A percentile compares a stretch with the other conserved stretches of the same genome.
Evolutionary conservation across 1,140 invertebrate genomes (phyloP).

Genomic region (Drosophila pallidifrons): DNA sequence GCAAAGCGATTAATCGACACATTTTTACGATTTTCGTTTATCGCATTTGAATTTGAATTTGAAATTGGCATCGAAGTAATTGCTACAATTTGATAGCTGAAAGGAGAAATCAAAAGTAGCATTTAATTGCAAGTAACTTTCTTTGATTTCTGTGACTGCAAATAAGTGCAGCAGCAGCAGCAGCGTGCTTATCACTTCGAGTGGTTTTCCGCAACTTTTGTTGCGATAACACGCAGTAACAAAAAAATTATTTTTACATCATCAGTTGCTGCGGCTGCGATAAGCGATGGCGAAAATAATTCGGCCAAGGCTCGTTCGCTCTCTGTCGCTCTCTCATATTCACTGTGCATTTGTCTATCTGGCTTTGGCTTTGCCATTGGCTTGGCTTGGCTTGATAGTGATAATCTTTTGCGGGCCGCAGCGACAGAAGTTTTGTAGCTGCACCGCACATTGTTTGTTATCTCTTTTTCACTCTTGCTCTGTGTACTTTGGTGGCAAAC

Average conservation of each 20-base stretch:
- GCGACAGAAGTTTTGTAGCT: constrained; percentile 56
- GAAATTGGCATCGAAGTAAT: neutral
- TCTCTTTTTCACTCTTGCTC: constrained; percentile 49
- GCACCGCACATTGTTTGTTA: constrained; percentile 69
- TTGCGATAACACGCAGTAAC: constrained; percentile 28
- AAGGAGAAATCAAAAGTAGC: no score
- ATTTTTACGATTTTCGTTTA: neutral
- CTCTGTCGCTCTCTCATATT: neutral
- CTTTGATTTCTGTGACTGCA: neutral
- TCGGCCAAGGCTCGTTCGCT: constrained; percentile 10
- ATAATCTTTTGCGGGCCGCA: constrained; percentile 61
- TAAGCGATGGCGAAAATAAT: constrained; percentile 48
- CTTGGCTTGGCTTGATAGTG: constrained; percentile 14
- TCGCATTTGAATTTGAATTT: constrained; percentile 37
- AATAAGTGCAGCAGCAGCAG: neutral
- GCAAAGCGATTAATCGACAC: neutral
- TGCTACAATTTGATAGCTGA: no score
- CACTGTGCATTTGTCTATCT: neutral
- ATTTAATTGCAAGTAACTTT: neutral
- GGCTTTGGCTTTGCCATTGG: neutral
- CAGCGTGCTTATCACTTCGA: neutral
- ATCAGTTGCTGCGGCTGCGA: constrained; percentile 47
- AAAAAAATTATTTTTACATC: constrained; percentile 63
- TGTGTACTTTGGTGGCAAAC: constrained; percentile 17
- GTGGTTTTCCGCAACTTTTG: neutral